Conservation (phyloP, 2,888 invertebrate genomes). For the Callimorpha dominula region DNA sequence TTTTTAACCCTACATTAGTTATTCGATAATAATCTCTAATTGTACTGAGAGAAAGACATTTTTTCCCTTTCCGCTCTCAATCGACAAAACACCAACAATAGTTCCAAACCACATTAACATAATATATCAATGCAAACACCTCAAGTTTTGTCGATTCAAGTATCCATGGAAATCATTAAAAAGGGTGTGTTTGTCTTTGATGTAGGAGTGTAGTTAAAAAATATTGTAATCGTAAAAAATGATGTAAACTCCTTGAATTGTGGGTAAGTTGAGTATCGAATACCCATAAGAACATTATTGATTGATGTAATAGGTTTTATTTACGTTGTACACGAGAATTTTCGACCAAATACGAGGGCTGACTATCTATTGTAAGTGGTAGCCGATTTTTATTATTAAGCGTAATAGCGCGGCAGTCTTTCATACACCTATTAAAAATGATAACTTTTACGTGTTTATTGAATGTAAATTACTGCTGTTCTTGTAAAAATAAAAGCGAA, state of each 20-base stretch:
- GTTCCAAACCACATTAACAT: not conserved
- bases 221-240: constrained; percentile 20
- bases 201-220: constrained; percentile 23
- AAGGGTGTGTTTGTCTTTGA: constrained; percentile 7
- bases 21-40: too few relatives aligned
- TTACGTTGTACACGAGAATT: not conserved
- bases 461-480: not conserved
- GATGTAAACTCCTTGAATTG: constrained; percentile 25
- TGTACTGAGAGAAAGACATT: too few relatives aligned
- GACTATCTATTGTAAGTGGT: too few relatives aligned
- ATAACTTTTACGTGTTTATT: not conserved
- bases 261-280: constrained; percentile 2
- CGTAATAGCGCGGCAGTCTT: not conserved
- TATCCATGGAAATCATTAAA: constrained; percentile 18
- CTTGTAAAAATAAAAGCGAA: not conserved
- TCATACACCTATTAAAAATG: too few relatives aligned
- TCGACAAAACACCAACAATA: not conserved
- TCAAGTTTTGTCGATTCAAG: constrained; percentile 26
- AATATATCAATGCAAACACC: not conserved
- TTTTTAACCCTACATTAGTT: too few relatives aligned
- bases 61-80: not conserved
- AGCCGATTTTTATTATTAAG: not conserved
- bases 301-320: not conserved
- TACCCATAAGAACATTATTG: not conserved
- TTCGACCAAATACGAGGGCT: not conserved